These are phyloP conservation scores for Gopherus evgoodei DNA, from an alignment of 2,113 vertebrate species.

Conservation along the genomic window DNA sequence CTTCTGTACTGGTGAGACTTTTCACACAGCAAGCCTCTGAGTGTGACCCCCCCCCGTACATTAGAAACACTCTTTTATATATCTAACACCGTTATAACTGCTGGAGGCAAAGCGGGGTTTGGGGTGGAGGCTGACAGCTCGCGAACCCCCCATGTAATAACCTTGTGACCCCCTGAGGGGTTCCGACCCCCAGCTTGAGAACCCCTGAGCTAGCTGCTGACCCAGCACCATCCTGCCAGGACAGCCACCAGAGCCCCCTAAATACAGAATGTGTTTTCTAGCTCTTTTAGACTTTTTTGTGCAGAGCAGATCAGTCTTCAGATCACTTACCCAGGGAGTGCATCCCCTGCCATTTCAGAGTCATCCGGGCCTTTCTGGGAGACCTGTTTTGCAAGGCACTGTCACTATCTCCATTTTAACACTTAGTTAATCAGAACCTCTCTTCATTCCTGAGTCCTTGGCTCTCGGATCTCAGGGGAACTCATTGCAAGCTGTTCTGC, in stretches of 20 bases:
- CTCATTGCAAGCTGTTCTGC: fast-evolving
- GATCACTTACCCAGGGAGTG: not conserved
- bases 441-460: not conserved
- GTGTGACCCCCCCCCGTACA: too few species aligned
- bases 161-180: too few species aligned
- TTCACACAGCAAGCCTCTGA: too few species aligned
- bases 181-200: too few species aligned
- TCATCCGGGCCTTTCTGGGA: fast-evolving
- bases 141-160: too few species aligned
- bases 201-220: not conserved
- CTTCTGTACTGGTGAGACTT: too few species aligned
- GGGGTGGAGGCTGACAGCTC: too few species aligned
- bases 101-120: too few species aligned
- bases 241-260: not conserved
- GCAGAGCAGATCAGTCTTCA: not conserved
- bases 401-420: not conserved
- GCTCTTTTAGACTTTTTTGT: fast-evolving
- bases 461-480: not conserved
- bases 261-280: not conserved
- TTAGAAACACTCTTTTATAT: too few species aligned
- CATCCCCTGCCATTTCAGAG: not conserved
- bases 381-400: not conserved
- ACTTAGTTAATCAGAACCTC: not conserved
- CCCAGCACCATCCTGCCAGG: not conserved
- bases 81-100: too few species aligned